phyloP scores from a whole-genome alignment of 2,113 vertebrate species.

The Terrapene triunguis region DNA sequence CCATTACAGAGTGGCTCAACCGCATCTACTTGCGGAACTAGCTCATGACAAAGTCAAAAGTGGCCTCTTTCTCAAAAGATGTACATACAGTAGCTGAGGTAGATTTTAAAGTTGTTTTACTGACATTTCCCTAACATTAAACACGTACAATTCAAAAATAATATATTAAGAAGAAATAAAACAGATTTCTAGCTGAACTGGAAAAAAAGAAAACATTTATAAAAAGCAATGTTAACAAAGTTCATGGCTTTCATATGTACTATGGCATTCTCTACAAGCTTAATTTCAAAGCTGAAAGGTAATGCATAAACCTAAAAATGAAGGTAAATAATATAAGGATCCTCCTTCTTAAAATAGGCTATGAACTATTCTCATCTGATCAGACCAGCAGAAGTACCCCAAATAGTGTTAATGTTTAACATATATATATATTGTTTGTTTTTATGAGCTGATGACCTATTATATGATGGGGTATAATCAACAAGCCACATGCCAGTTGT shows the following conservation, averaged over 20 bases:
- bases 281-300: background rate
- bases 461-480: background rate
- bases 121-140: background rate
- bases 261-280: background rate
- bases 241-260: background rate
- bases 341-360: background rate
- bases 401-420: background rate
- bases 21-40: background rate
- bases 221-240: background rate
- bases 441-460: background rate
- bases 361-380: background rate
- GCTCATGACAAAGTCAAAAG: background rate
- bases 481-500: background rate
- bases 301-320: background rate
- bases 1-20: background rate
- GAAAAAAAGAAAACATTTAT: background rate
- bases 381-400: background rate
- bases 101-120: background rate
- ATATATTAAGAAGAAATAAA: background rate
- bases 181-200: background rate
- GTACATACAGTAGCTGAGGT: background rate
- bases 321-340: background rate
- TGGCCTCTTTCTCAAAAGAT: background rate
- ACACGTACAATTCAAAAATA: background rate
- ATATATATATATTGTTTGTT: background rate